Evolutionary conservation across 2,888 invertebrate species (phyloP), one percentile per base, ranked within the genome.

Genomic region (Operophtera brumata): DNA sequence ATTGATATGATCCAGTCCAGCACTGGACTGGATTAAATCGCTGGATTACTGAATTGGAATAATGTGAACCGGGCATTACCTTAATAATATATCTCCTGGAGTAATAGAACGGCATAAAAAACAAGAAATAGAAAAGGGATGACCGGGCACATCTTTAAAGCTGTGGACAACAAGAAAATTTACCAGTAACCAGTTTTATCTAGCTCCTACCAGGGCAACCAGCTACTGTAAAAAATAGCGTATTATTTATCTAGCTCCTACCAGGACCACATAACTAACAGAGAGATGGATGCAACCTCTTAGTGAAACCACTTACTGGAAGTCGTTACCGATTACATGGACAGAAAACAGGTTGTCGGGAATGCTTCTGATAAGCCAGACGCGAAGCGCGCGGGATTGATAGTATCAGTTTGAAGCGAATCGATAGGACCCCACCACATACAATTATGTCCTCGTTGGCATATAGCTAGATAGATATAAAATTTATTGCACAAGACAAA

Each of bases 251-350:
- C 30, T 30, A 30, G 30, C 10, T 11, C 13, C 6, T 35, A 54
- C 48, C n/a, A 48, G 35, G 40, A 8, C 40, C 48, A 20, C 35
- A 54, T 47, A 47, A 54, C 34, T 12, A 47, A 40, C 28, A 25
- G 48, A 35, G 44, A 54, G 47, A 53, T 47, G 28, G 43, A 47
- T 47, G 34, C 43, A 25, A 43, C 37, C 43, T 43, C 47, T 47
- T 42, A 47, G 41, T 8, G 13, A 47, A 47, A 41, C 42, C 42
- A 37, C 30, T 53, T 47, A 47, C 47, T 41, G 41, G 43, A 43
- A 53, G 53, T 53, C 53, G 53, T 47, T 53, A 53, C 43, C 43
- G 53, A 44, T 47, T 53, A 46, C 35, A 37, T 43, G 47, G 47
- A 53, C 47, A 42, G 53, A 53, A 39, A 43, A 36, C 42, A 32